Evolutionary conservation across 2,888 invertebrate genomes (phyloP).

Genomic region (Drosophila longiperda): DNA sequence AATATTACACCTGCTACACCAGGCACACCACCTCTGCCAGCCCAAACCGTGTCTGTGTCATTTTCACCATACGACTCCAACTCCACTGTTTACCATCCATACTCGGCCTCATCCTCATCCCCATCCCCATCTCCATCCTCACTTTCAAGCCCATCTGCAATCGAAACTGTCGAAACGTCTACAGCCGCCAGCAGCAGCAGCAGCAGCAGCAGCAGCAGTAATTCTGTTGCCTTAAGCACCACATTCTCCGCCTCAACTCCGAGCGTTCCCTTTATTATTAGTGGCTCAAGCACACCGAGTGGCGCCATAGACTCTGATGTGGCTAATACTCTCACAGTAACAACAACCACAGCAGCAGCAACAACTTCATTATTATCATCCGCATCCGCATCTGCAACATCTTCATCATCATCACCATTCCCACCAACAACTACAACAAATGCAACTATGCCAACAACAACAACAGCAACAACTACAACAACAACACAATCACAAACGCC

Average conservation of each 20-base stretch:
- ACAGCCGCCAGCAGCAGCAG: conserved; percentile 21
- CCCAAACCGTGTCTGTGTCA: conserved; percentile 36
- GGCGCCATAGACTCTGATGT: conserved; percentile 51
- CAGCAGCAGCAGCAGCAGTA: conserved; percentile 24
- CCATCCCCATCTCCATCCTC: conserved; percentile 29
- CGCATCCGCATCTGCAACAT: conserved; percentile 6
- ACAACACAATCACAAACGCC: conserved; percentile 75
- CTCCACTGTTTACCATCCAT: conserved; percentile 45
- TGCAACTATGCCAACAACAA: conserved; percentile 63
- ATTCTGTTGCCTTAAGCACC: conserved; percentile 32
- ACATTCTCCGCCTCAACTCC: conserved; percentile 24
- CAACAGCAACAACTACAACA: conserved; percentile 63
- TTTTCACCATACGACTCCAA: conserved; percentile 53
- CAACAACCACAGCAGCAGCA: conserved; percentile 54
- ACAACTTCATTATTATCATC: conserved; percentile 24
- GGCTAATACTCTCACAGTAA: conserved; percentile 52
- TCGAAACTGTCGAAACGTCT: conserved; percentile 49
- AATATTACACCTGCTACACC: conserved; percentile 51
- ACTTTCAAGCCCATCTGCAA: conserved; percentile 39
- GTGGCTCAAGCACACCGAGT: conserved; percentile 36
- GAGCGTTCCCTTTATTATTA: conserved; percentile 14
- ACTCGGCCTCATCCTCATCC: conserved; percentile 27
- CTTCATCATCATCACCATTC: conserved; percentile 16
- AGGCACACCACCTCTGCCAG: conserved; percentile 23
- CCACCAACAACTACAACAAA: conserved; percentile 35